Evolutionary conservation across 2,888 invertebrate species (phyloP), one percentile per base, ranked within the genome.

Genomic region (Lysandra bellargus): DNA sequence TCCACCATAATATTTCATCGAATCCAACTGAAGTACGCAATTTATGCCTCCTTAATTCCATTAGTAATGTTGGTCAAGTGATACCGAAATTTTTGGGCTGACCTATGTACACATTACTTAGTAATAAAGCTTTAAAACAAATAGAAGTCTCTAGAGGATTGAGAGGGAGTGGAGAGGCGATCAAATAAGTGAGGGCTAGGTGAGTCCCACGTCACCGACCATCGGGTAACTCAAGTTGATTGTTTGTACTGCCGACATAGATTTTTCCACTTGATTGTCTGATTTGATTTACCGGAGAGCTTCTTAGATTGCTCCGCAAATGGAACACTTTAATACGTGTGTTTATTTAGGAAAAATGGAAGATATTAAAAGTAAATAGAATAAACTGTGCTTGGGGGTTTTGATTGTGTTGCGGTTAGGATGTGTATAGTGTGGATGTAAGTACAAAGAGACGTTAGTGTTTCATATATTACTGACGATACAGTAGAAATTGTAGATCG

Each of bases 241-340:
- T 94, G 94, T 93, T 94, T 94, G 94, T 90, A 87, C 90, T 89
- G 86, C 88, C 90, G 88, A 93, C 93, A 92, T 90, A 90, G 93
- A 94, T 93, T 94, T 94, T 94, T 94, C 93, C 92, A 94, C 93
- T 93, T 94, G 94, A 94, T 94, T 94, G 93, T 94, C 93, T 91
- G 94, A 94, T 94, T 93, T 92, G 92, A 94, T 94, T 94, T 93
- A 89, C 90, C 90, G 87, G 87, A 89, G 89, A 85, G 85, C 86
- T 87, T 87, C 89, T 89, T 87, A 85, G 87, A 88, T 88, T 87
- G 84, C 85, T 81, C 84, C 81, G 85, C 86, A 90, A 89, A 89
- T 87, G 88, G 85, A 85, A 85, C 84, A 84, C 82, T 82, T 82
- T 81, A 86, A 86, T 86, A 83, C 80, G 79, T 82, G 60, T 77